Evolutionary conservation across 1,140 invertebrate genomes (phyloP).

Genomic region (Thalassaphorura encarpata): DNA sequence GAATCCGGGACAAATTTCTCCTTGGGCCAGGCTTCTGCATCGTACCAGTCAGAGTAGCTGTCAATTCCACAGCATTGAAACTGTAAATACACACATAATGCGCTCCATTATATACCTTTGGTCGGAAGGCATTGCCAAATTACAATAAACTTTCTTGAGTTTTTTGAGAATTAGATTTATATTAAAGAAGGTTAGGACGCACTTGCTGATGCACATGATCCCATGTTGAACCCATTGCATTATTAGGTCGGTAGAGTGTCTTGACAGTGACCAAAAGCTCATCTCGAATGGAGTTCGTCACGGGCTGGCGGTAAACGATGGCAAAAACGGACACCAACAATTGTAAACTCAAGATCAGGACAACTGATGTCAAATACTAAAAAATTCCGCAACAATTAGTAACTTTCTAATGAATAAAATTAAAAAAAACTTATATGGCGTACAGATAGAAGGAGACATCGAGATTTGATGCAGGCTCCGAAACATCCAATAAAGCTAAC

Average conservation of each 20-base stretch:
- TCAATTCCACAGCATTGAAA: constrained; percentile 76
- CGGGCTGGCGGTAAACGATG: constrained; percentile 61
- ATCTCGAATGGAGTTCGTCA: constrained; percentile 51
- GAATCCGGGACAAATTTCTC: constrained; percentile 64
- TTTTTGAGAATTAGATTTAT: not conserved
- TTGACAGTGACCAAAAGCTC: constrained; percentile 45
- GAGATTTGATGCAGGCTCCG: constrained; percentile 23
- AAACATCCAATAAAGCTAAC: constrained; percentile 29
- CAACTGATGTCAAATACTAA: constrained; percentile 74
- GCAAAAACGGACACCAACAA: constrained; percentile 63
- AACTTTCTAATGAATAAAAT: not conserved
- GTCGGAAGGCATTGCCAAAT: not conserved
- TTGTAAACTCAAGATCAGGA: constrained; percentile 65
- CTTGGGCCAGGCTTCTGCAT: constrained; percentile 63
- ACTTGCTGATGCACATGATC: constrained; percentile 61
- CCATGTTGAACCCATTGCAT: constrained; percentile 53
- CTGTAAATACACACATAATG: no score
- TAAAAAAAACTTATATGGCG: constrained; percentile 11
- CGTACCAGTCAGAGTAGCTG: constrained; percentile 71
- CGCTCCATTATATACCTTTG: constrained; percentile 1
- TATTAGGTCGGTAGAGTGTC: constrained; percentile 39
- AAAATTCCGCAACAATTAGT: constrained; percentile 31
- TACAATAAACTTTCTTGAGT: not conserved
- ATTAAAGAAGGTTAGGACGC: constrained; percentile 23
- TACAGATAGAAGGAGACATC: constrained; percentile 26